These are phyloP conservation scores for Ceratothoa steindachneri DNA, from an alignment of 2,888 invertebrate species.

Conservation along the genomic window DNA sequence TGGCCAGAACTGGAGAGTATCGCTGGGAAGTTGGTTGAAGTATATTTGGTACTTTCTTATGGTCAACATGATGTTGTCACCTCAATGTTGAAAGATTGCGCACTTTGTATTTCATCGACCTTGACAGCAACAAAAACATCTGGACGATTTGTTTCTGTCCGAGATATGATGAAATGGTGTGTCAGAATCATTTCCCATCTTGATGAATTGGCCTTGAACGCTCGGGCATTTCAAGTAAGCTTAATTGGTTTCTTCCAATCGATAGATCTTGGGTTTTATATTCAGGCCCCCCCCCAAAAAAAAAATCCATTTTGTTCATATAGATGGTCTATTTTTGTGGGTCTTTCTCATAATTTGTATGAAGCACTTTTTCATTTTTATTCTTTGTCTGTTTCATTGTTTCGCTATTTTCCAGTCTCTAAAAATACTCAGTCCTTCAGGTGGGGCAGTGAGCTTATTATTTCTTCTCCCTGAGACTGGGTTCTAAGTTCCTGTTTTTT, in stretches of 20 bases:
- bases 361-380: no score
- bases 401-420: no score
- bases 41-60: slow-evolving; percentile 74
- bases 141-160: slow-evolving; percentile 50
- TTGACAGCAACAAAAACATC: slow-evolving; percentile 25
- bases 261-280: neutral
- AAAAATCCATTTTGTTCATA: no score
- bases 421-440: no score
- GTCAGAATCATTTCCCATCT: slow-evolving; percentile 66
- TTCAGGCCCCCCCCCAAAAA: no score
- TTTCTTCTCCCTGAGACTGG: no score
- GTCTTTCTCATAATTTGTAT: no score
- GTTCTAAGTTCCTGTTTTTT: no score
- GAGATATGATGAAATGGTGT: slow-evolving; percentile 91
- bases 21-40: slow-evolving; percentile 71
- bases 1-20: slow-evolving; percentile 71
- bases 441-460: no score
- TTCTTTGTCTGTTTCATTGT: no score
- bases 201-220: slow-evolving; percentile 66
- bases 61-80: slow-evolving; percentile 59
- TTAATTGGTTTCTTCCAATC: neutral
- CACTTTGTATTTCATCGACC: slow-evolving; percentile 49
- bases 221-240: slow-evolving; percentile 69
- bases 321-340: no score
- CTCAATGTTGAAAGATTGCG: slow-evolving; percentile 44